phyloP scores from a whole-genome alignment of 2,113 vertebrate genomes.

The Mus pahari region DNA sequence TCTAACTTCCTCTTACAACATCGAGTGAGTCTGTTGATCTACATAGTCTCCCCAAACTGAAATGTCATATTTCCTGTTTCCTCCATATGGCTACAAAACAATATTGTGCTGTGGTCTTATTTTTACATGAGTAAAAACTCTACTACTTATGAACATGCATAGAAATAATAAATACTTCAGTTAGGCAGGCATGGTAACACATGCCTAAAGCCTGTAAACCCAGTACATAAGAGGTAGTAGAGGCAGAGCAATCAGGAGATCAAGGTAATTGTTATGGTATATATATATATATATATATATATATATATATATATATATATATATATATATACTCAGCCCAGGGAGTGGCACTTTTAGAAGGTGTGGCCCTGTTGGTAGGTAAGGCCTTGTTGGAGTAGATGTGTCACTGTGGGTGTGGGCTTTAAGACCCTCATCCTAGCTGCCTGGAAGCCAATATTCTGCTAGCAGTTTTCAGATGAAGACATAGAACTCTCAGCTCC shows the following conservation, averaged over 20 bases:
- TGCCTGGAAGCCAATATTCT: too few relatives aligned
- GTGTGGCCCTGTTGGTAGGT: too few relatives aligned
- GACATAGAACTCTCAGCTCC: too few relatives aligned
- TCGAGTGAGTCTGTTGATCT: neutral
- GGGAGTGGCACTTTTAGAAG: too few relatives aligned
- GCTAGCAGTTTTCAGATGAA: too few relatives aligned
- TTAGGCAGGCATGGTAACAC: neutral
- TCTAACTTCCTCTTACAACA: neutral
- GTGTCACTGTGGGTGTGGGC: too few relatives aligned
- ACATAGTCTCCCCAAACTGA: neutral
- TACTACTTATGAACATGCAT: neutral
- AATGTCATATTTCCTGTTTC: conserved; percentile 9
- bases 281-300: too few relatives aligned
- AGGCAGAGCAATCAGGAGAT: too few relatives aligned
- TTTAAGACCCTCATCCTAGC: too few relatives aligned
- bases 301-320: too few relatives aligned
- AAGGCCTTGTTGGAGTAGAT: too few relatives aligned
- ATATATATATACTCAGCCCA: too few relatives aligned
- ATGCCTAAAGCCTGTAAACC: neutral
- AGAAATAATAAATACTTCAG: neutral
- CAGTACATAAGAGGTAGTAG: neutral
- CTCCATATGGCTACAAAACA: neutral
- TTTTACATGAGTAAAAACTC: neutral
- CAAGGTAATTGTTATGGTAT: neutral
- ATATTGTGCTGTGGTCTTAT: neutral